Evolutionary conservation across 2,888 invertebrate genomes (phyloP).

Genomic region (Pollenia amentaria): DNA sequence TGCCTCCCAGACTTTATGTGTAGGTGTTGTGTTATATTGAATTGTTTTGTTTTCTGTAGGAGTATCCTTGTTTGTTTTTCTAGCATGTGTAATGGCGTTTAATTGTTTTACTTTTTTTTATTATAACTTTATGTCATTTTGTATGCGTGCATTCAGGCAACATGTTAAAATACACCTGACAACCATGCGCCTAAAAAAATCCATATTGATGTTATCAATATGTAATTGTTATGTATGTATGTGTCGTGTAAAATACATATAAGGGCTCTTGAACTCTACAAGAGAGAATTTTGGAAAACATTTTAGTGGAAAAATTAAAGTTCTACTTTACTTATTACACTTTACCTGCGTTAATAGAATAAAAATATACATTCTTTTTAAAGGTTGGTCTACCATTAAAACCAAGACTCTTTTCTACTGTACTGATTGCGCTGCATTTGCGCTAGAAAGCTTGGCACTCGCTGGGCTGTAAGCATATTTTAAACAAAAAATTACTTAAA

Average conservation of each 20-base stretch:
- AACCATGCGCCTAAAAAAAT: slow-evolving; percentile 40
- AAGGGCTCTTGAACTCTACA: slow-evolving; percentile 3
- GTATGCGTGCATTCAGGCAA: slow-evolving; percentile 26
- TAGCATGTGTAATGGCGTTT: slow-evolving; percentile 23
- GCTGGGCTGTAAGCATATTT: no score
- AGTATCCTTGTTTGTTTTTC: slow-evolving; percentile 13
- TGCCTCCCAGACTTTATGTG: neutral
- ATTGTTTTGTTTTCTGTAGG: slow-evolving; percentile 7
- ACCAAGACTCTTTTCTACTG: no score
- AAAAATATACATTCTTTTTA: no score
- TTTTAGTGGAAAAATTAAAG: no score
- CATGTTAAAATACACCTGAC: slow-evolving; percentile 44
- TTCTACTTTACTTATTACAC: no score
- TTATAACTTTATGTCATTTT: slow-evolving; percentile 11
- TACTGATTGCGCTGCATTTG: no score
- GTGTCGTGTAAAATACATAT: neutral
- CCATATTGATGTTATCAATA: slow-evolving; percentile 17
- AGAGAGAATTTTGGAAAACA: neutral
- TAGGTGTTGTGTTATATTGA: slow-evolving; percentile 9
- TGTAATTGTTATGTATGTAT: neutral
- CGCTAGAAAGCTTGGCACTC: no score
- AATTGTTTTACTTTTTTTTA: neutral
- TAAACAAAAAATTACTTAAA: no score
- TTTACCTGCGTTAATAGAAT: no score
- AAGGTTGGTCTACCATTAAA: no score